A percentile compares a stretch with the other conserved stretches of the same genome.
Conservation (phyloP, 2,888 invertebrate genomes). For the Pogonocherus hispidulus region DNA sequence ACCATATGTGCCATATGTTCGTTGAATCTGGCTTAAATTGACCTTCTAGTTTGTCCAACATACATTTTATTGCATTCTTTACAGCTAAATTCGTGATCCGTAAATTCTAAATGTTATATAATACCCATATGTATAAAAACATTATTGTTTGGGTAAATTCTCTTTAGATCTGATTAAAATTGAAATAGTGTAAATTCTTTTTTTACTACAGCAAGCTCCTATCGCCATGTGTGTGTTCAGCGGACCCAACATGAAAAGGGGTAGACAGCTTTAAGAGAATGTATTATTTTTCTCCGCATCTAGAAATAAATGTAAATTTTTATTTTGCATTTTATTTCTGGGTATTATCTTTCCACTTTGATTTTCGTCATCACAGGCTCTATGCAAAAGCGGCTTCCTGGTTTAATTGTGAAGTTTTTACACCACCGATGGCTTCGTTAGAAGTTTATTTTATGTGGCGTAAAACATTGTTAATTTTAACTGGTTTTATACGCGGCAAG, state of each 20-base stretch:
- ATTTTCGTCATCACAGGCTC: neutral
- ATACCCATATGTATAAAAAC: too few relatives aligned
- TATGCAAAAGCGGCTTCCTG: neutral
- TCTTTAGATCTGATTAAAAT: neutral
- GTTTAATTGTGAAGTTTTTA: neutral
- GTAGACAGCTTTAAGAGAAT: conserved; percentile 15
- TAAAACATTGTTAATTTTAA: too few relatives aligned
- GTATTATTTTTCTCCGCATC: conserved; percentile 11
- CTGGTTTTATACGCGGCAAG: too few relatives aligned
- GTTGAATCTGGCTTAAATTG: too few relatives aligned
- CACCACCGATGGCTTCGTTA: too few relatives aligned
- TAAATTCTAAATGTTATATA: too few relatives aligned
- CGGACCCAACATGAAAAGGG: conserved; percentile 22
- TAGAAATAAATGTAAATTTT: conserved; percentile 19
- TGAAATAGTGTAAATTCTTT: conserved; percentile 10
- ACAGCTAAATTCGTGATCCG: too few relatives aligned
- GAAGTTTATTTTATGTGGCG: too few relatives aligned
- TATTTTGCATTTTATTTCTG: conserved; percentile 17
- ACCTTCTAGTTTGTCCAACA: too few relatives aligned
- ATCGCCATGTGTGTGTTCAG: conserved; percentile 4
- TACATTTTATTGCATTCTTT: too few relatives aligned
- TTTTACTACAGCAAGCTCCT: neutral
- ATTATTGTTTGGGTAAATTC: too few relatives aligned
- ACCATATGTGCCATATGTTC: too few relatives aligned
- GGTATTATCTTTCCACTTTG: neutral